Evolutionary conservation across 2,888 invertebrate species (phyloP).

Genomic region (Yponomeuta malinellus): DNA sequence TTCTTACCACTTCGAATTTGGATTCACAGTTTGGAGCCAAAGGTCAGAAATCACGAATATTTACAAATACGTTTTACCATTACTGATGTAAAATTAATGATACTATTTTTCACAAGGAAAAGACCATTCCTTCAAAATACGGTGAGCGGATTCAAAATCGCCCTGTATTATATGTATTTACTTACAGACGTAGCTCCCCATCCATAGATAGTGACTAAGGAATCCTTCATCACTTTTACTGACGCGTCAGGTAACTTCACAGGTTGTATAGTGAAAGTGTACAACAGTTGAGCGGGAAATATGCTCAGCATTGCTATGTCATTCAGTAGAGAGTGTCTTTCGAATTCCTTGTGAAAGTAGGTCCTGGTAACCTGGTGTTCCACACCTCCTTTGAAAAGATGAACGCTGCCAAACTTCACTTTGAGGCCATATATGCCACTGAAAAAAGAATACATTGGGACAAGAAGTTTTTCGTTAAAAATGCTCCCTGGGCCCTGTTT

Average conservation of each 20-base stretch:
- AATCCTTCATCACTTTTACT: background rate
- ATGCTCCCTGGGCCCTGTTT: too few species aligned
- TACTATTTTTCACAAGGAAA: too few species aligned
- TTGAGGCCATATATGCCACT: background rate
- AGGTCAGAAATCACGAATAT: too few species aligned
- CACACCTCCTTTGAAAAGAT: constrained; percentile 1
- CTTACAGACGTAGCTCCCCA: constrained; percentile 59
- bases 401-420: constrained; percentile 1
- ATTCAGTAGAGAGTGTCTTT: constrained; percentile 12
- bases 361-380: constrained; percentile 11
- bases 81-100: too few species aligned
- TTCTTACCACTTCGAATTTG: too few species aligned
- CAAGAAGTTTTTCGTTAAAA: too few species aligned
- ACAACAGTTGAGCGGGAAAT: constrained; percentile 11
- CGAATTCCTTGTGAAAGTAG: constrained; percentile 15
- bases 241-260: constrained; percentile 1
- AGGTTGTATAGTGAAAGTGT: background rate
- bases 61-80: too few species aligned
- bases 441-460: background rate
- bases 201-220: constrained; percentile 26
- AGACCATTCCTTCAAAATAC: too few species aligned
- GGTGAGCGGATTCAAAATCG: too few species aligned
- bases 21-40: too few species aligned
- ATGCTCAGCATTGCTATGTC: constrained; percentile 19
- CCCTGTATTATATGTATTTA: background rate